Evolutionary conservation across 1,140 invertebrate species (phyloP), one percentile per base, ranked within the genome.

Genomic region (Hesperophylax magnus): DNA sequence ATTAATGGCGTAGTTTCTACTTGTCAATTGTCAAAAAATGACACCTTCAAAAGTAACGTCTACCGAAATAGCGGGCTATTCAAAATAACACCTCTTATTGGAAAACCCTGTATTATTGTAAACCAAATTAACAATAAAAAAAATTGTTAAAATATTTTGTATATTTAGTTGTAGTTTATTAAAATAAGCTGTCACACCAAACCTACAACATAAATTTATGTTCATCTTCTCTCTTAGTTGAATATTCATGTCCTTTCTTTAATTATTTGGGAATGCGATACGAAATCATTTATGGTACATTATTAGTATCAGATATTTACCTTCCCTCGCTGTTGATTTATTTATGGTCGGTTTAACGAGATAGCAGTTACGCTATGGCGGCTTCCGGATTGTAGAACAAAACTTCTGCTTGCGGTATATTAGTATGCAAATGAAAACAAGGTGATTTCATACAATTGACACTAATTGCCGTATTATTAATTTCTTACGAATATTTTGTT

Each of bases 381-480:
- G 11, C 63, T 72, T 0, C 47, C 20, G 39, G 17, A 61, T 67
- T 72, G 39, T 53, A 52, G 39, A 18, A 39, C 63, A n/a, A 31
- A 39, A 18, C 27, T 39, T 67, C 15, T 22, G 15, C 69, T 53
- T n/a, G n/a, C 47, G 47, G 69, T 47, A 54, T 52, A 52, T 72
- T 52, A 52, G 3, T 11, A 72, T 72, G 69, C 34, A 53, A 72
- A 72, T 72, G 8, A 72, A 72, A 52, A 53, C 69, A 72, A 18
- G 20, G 24, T 15, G 15, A 65, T 65, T 65, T 24, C 24, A 39
- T 24, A 72, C 47, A 54, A 72, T 72, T 72, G 69, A 72, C 47
- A 72, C 69, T 72, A 72, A 72, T 72, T 52, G 69, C 69, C 69
- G 34, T 31, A 34, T 67, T 47, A 47, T 47, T 47, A 47, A 14